Evolutionary conservation across 2,888 invertebrate species (phyloP).

Genomic region (Pterostichus madidus): DNA sequence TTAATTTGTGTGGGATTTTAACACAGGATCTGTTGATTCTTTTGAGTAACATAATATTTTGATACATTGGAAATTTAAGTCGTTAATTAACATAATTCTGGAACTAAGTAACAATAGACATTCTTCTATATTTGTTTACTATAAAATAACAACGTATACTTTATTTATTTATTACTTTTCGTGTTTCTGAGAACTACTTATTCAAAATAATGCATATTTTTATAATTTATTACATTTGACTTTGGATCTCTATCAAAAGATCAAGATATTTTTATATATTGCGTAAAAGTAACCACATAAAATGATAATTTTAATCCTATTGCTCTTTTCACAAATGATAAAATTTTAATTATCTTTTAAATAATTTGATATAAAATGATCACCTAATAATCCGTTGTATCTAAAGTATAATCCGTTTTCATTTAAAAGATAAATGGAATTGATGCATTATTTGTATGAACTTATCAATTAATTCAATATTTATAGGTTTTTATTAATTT

Average conservation of each 20-base stretch:
- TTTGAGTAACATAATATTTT: background rate
- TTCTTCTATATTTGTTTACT: no score
- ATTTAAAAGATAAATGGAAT: no score
- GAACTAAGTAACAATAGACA: no score
- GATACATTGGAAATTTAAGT: background rate
- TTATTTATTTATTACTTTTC: slow-evolving; percentile 6
- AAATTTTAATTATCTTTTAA: background rate
- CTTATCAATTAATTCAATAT: no score
- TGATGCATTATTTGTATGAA: no score
- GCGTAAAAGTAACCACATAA: slow-evolving; percentile 2
- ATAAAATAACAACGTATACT: no score
- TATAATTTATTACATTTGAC: slow-evolving; percentile 26
- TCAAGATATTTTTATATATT: slow-evolving; percentile 10
- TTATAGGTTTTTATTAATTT: no score
- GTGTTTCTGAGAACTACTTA: slow-evolving; percentile 14
- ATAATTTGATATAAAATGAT: no score
- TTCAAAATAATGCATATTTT: slow-evolving; percentile 1
- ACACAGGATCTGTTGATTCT: background rate
- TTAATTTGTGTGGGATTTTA: background rate
- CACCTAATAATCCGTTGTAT: no score
- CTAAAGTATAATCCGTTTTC: no score
- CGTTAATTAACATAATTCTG: no score
- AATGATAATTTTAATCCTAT: slow-evolving; percentile 18
- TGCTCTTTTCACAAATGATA: background rate
- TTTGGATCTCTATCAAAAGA: slow-evolving; percentile 31